Conservation (phyloP, 2,797 vertebrate genomes). For the Hoplostethus atlanticus region DNA sequence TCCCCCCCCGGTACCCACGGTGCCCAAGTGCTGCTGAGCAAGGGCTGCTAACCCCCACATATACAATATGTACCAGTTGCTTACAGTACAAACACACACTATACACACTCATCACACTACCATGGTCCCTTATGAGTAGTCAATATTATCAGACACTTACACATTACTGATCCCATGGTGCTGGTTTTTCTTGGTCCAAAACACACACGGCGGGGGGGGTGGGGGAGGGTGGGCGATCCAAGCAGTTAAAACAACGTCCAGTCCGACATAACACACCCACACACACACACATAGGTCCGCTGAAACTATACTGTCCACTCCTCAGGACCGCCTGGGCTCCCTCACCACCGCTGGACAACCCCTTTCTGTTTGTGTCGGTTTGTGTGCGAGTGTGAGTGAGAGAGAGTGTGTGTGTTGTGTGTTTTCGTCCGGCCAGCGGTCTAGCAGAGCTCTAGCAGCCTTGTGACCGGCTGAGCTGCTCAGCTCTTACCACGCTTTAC, state of each 20-base stretch:
- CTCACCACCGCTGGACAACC: slow-evolving; percentile 19
- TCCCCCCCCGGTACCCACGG: background rate
- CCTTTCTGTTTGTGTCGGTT: slow-evolving; percentile 39
- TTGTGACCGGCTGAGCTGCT: slow-evolving; percentile 64
- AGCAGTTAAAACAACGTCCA: slow-evolving; percentile 21
- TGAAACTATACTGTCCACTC: slow-evolving; percentile 18
- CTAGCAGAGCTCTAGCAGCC: slow-evolving; percentile 40
- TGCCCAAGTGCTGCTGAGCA: background rate
- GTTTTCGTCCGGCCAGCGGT: slow-evolving; percentile 25
- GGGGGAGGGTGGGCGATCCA: background rate
- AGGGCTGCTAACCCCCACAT: no score
- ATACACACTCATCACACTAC: background rate
- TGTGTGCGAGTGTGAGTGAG: slow-evolving; percentile 12
- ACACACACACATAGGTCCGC: slow-evolving; percentile 10
- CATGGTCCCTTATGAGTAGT: background rate
- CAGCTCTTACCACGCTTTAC: slow-evolving; percentile 56
- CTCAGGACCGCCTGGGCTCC: slow-evolving; percentile 10
- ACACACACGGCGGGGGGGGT: slow-evolving; percentile 21
- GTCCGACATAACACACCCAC: slow-evolving; percentile 25
- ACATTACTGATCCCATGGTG: slow-evolving; percentile 85
- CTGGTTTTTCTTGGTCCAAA: slow-evolving; percentile 27
- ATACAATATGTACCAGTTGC: no score
- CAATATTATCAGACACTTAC: slow-evolving; percentile 73
- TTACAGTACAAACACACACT: no score
- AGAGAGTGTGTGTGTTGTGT: slow-evolving; percentile 14